Evolutionary conservation across 2,888 invertebrate genomes (phyloP), one percentile per base, ranked within the genome.

Genomic region (Tetragonula carbonaria): DNA sequence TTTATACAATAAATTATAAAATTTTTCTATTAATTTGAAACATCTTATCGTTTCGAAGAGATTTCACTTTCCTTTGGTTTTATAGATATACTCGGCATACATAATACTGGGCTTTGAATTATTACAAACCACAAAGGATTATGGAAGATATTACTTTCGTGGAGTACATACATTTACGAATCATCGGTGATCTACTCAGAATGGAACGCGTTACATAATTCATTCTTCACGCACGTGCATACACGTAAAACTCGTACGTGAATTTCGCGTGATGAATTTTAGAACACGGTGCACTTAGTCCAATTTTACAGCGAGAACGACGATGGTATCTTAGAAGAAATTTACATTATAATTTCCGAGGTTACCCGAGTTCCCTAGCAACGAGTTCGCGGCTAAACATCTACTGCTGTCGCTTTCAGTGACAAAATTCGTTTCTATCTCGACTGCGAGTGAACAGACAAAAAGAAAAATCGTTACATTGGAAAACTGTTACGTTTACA

Each of bases 311-410:
- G 28, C 6, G 33, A n/a, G 51, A 4, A 28, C 51, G 23, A 51
- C 51, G 50, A 55, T 55, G 33, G 14, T 70, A 33, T 70, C 53
- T 71, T 38, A n/a, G n/a, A 14, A 55, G 38, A 55, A 55, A 71
- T 71, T 71, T 55, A 38, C 71, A 71, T 71, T 38, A 71, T 38
- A 71, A 71, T 71, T 33, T 55, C 55, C 55, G 55, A 33, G 33
- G 55, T 55, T 70, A 28, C 8, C 70, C 70, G 51, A 33, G 28
- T 53, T 70, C 21, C 21, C 23, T 5, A 2, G 13, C 68, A 70
- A 33, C 51, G 23, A 11, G 45, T 55, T n/a, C 14, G 55, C n/a
- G 6, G n/a, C 33, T 38, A 55, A 71, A 38, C 71, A 33, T 5
- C 33, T 33, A 4, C 50, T 3, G 45, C 4, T 45, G n/a, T 28